Evolutionary conservation across 2,113 vertebrate genomes (phyloP).

Genomic region (Microtus ochrogaster): DNA sequence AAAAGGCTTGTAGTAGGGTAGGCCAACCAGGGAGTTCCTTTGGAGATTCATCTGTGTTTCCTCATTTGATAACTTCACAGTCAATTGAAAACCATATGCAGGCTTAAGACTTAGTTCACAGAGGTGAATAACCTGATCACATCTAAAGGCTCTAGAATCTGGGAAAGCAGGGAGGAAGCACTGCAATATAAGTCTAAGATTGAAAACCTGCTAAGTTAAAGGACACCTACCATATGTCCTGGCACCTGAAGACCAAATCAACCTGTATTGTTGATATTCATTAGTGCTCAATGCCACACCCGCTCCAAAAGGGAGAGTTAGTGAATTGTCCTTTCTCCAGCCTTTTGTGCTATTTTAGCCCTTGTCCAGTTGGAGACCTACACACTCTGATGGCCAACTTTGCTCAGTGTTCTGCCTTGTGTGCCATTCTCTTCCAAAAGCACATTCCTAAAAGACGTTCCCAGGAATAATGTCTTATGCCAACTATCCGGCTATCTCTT

Average conservation of each 20-base stretch:
- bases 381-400: too few relatives aligned
- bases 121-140: background rate
- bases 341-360: background rate
- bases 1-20: background rate
- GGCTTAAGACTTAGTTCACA: background rate
- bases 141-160: background rate
- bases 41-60: background rate
- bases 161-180: too few relatives aligned
- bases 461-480: background rate
- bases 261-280: background rate
- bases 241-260: background rate
- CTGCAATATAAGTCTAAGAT: fast-evolving
- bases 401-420: background rate
- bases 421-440: background rate
- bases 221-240: background rate
- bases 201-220: background rate
- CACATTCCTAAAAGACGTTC: background rate
- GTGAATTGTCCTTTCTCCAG: background rate
- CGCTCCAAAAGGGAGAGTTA: background rate
- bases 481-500: background rate
- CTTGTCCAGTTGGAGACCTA: background rate
- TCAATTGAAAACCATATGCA: background rate
- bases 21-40: background rate
- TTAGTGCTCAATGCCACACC: fast-evolving
- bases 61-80: background rate